These are phyloP conservation scores for Quadroppia sp. DNA, from an alignment of 2,888 invertebrate genomes.

Conservation along the genomic window DNA sequence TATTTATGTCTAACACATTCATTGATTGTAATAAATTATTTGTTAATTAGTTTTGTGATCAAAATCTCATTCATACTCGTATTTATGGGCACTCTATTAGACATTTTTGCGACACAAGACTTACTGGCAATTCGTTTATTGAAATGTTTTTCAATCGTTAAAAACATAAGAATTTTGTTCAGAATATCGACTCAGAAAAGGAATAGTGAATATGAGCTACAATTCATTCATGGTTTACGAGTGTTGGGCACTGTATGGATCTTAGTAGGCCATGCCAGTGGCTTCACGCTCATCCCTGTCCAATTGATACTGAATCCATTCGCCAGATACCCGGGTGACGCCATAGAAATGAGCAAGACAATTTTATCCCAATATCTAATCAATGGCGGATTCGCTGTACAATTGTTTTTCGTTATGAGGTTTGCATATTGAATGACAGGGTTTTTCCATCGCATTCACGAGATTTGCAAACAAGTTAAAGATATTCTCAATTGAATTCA, in stretches of 20 bases:
- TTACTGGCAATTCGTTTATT: neutral
- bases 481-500: too few relatives aligned
- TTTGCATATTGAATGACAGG: too few relatives aligned
- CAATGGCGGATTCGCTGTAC: constrained; percentile 28
- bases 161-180: constrained; percentile 28
- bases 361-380: constrained; percentile 3
- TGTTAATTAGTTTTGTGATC: neutral
- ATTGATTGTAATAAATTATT: too few relatives aligned
- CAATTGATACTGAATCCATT: neutral
- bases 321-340: constrained; percentile 31
- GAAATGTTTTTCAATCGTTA: constrained; percentile 28
- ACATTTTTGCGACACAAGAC: neutral
- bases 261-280: constrained; percentile 32
- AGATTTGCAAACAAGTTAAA: too few relatives aligned
- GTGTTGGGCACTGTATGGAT: constrained; percentile 27
- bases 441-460: too few relatives aligned
- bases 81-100: constrained; percentile 12
- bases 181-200: constrained; percentile 1
- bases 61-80: neutral
- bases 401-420: constrained; percentile 35
- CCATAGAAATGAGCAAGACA: neutral
- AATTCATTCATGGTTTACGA: constrained; percentile 38
- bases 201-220: neutral
- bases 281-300: constrained; percentile 2
- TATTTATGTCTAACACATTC: neutral